Evolutionary conservation across 2,888 invertebrate genomes (phyloP).

Genomic region (Carpatolechia fugitivella): DNA sequence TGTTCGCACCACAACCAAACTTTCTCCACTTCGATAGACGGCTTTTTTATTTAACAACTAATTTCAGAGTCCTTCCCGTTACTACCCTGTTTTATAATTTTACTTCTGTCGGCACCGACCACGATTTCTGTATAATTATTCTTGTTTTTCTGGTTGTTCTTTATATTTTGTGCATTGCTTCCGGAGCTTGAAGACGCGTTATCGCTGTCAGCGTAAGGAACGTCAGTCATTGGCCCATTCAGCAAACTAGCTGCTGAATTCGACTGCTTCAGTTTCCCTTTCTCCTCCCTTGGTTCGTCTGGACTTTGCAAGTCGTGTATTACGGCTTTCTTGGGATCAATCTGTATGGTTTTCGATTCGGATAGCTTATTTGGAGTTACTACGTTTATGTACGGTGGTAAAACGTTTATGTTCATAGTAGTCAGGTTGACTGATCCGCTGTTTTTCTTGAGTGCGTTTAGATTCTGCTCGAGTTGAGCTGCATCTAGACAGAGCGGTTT

Average conservation of each 20-base stretch:
- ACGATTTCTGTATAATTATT: constrained; percentile 39
- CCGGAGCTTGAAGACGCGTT: constrained; percentile 64
- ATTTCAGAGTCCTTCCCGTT: constrained; percentile 81
- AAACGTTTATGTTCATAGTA: constrained; percentile 60
- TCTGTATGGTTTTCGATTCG: constrained; percentile 71
- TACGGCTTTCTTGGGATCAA: constrained; percentile 72
- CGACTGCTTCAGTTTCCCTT: constrained; percentile 60
- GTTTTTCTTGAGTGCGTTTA: constrained; percentile 71
- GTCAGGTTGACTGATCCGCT: constrained; percentile 71
- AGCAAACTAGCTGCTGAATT: constrained; percentile 68
- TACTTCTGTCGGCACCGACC: constrained; percentile 38
- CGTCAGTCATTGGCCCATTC: constrained; percentile 74
- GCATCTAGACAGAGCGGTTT: constrained; percentile 71
- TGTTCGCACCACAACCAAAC: constrained; percentile 24
- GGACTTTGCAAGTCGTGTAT: constrained; percentile 65
- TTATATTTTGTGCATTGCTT: constrained; percentile 41
- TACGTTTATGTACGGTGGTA: constrained; percentile 72
- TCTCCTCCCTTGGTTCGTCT: constrained; percentile 53
- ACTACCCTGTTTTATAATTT: constrained; percentile 69
- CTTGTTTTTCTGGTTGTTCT: constrained; percentile 48
- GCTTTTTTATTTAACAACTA: constrained; percentile 77
- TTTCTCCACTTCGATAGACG: constrained; percentile 20
- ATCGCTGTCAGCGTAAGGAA: constrained; percentile 72
- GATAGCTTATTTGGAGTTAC: constrained; percentile 70
- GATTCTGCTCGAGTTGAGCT: constrained; percentile 68